phyloP scores from a whole-genome alignment of 2,113 vertebrate species.

The Podilymbus podiceps region DNA sequence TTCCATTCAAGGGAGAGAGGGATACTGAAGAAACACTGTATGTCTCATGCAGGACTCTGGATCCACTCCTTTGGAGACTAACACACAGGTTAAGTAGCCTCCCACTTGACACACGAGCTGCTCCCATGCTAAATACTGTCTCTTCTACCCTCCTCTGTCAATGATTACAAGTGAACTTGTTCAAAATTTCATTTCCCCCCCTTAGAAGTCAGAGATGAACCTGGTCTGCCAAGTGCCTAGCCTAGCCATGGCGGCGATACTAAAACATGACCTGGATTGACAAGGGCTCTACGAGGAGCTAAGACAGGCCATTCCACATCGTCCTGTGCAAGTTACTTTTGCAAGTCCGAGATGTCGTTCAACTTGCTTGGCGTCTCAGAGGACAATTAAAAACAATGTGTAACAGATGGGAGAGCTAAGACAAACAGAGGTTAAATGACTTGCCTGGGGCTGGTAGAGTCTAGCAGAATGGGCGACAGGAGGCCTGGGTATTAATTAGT shows the following conservation, averaged over 20 bases:
- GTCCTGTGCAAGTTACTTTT: constrained; percentile 13
- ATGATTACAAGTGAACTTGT: not conserved
- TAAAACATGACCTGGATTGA: not conserved
- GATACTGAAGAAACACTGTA: not conserved
- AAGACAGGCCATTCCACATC: not conserved
- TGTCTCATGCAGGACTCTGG: not conserved
- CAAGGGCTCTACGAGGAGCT: not conserved
- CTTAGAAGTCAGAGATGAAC: not conserved
- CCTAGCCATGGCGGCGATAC: not conserved
- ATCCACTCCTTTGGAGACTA: not conserved
- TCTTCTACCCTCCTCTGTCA: not conserved
- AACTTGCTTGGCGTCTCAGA: constrained; percentile 23
- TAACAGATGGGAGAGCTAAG: constrained; percentile 56
- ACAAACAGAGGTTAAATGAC: constrained; percentile 62
- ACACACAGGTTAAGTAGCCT: not conserved
- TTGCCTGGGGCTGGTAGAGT: constrained; percentile 50
- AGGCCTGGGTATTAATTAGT: constrained; percentile 63
- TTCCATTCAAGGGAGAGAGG: not conserved
- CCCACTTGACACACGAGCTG: not conserved
- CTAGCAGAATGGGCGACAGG: constrained; percentile 1
- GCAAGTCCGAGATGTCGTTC: not conserved
- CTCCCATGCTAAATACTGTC: not conserved
- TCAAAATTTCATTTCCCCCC: not conserved
- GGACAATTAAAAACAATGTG: constrained; percentile 18
- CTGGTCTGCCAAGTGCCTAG: not conserved